Conservation (phyloP, 2,797 vertebrate genomes). For the Synaphobranchus kaupii region DNA sequence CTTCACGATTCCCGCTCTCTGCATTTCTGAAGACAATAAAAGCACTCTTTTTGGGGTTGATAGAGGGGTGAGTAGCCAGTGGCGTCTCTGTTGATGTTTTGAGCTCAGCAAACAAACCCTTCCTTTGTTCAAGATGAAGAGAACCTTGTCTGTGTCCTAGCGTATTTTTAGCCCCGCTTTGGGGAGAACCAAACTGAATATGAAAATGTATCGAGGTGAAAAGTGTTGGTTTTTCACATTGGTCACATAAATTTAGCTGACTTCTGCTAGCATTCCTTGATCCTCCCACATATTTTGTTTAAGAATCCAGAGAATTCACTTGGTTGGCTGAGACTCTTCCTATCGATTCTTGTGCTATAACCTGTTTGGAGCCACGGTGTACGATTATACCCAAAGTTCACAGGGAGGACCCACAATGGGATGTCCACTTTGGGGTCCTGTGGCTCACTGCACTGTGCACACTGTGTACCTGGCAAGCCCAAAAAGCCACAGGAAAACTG, state of each 20-base stretch:
- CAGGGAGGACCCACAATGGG: constrained; percentile 1
- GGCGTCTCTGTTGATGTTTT: constrained; percentile 31
- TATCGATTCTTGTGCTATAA: constrained; percentile 13
- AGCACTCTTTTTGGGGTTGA: constrained; percentile 52
- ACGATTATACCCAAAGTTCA: constrained; percentile 45
- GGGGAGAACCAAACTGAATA: constrained; percentile 23
- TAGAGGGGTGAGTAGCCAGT: constrained; percentile 37
- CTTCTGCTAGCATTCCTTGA: constrained; percentile 24
- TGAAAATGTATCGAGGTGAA: constrained; percentile 40
- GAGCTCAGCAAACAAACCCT: constrained; percentile 38
- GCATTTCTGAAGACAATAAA: constrained; percentile 15
- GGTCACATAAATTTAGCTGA: neutral
- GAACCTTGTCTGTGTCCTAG: constrained; percentile 40
- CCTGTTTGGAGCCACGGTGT: constrained; percentile 41
- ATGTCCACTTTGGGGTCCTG: neutral
- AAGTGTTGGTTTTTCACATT: constrained; percentile 25
- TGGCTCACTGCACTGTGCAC: constrained; percentile 3
- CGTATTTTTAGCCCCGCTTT: constrained; percentile 29
- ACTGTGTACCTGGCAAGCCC: constrained; percentile 25
- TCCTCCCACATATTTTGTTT: constrained; percentile 8
- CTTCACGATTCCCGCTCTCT: neutral
- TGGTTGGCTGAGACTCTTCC: constrained; percentile 34
- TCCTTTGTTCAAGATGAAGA: constrained; percentile 44
- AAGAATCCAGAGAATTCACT: constrained; percentile 44
- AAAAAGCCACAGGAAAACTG: neutral